These are phyloP conservation scores for Atherinosoma microstoma DNA, from an alignment of 2,797 vertebrate genomes.

Conservation along the genomic window DNA sequence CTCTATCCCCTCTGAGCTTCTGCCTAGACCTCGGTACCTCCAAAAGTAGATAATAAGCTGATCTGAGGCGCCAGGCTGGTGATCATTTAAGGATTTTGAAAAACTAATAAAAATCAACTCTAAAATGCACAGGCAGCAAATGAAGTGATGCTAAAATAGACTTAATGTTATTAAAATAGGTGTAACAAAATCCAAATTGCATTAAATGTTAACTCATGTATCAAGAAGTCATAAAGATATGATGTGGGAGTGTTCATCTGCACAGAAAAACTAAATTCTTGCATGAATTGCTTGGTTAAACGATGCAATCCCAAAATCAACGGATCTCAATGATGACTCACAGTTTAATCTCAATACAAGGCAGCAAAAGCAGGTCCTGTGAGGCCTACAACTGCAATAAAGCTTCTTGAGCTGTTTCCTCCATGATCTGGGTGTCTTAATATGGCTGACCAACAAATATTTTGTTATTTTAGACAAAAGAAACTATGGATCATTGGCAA, in stretches of 20 bases:
- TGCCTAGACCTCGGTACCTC: too few species aligned
- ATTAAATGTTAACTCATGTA: not conserved
- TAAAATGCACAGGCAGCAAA: too few species aligned
- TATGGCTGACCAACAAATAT: too few species aligned
- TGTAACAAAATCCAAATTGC: slow-evolving; percentile 4
- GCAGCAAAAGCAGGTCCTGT: not conserved
- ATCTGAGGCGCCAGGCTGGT: too few species aligned
- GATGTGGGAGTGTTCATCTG: not conserved
- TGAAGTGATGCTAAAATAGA: too few species aligned
- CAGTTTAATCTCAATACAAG: not conserved
- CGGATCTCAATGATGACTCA: not conserved
- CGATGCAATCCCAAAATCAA: not conserved
- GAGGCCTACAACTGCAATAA: not conserved
- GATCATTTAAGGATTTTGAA: too few species aligned
- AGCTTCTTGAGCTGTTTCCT: not conserved
- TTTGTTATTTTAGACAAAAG: too few species aligned
- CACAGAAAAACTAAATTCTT: not conserved
- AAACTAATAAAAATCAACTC: too few species aligned
- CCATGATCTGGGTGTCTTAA: not conserved
- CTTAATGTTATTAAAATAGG: too few species aligned
- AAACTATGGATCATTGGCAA: too few species aligned
- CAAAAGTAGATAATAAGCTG: too few species aligned
- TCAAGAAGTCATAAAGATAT: slow-evolving; percentile 8
- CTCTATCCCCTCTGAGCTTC: too few species aligned
- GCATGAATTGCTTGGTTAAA: not conserved